phyloP scores from a whole-genome alignment of 2,888 invertebrate species.

The Cantharis rufa region DNA sequence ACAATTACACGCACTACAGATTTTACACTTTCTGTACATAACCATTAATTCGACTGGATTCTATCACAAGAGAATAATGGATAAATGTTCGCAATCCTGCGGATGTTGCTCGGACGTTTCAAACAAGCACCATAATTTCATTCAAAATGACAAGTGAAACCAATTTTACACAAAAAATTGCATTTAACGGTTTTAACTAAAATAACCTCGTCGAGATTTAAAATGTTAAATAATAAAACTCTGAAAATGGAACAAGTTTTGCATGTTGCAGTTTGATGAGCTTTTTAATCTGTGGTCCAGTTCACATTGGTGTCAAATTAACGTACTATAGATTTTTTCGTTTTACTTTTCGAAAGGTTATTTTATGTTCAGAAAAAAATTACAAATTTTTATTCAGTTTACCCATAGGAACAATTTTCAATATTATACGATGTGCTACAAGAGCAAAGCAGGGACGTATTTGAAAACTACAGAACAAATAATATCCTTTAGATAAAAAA shows the following conservation, averaged over 20 bases:
- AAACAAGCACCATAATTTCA: no score
- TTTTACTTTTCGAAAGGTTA: not conserved
- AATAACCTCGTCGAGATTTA: not conserved
- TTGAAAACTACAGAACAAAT: not conserved
- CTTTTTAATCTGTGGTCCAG: not conserved
- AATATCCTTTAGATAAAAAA: not conserved
- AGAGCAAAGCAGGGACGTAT: not conserved
- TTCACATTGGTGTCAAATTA: not conserved
- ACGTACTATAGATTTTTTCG: not conserved
- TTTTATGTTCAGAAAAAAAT: not conserved
- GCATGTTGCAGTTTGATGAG: not conserved
- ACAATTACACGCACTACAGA: not conserved
- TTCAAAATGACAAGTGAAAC: no score
- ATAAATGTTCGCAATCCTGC: not conserved
- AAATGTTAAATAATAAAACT: not conserved
- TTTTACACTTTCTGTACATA: not conserved
- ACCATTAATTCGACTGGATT: not conserved
- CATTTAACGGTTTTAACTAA: no score
- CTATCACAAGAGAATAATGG: not conserved
- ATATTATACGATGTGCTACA: not conserved
- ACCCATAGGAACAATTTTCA: not conserved
- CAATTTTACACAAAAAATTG: no score
- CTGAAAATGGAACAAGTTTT: not conserved
- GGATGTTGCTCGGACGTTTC: not conserved
- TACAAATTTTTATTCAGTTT: not conserved